Conservation (phyloP, 2,797 vertebrate species). For the Macroramphosus scolopax region DNA sequence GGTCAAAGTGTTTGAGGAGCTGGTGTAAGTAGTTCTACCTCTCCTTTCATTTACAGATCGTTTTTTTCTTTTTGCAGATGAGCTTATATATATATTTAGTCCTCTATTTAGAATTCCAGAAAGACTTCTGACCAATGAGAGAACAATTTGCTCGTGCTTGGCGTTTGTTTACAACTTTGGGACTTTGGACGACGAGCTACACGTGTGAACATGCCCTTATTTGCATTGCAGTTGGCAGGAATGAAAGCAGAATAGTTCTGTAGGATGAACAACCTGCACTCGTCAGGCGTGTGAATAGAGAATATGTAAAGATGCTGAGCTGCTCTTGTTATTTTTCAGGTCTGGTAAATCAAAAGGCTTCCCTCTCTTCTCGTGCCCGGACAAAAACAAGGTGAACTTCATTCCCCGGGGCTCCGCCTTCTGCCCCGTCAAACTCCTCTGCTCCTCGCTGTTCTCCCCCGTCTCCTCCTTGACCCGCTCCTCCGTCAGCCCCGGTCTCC, state of each 20-base stretch:
- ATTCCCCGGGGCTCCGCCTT: conserved; percentile 94
- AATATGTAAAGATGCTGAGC: conserved; percentile 4
- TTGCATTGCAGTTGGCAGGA: conserved; percentile 29
- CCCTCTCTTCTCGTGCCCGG: conserved; percentile 95
- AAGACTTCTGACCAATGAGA: conserved; percentile 1
- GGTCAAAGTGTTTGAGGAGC: conserved; percentile 97
- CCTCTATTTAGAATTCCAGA: too few relatives aligned
- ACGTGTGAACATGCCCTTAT: background rate
- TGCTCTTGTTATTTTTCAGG: too few relatives aligned
- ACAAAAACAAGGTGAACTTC: conserved; percentile 99
- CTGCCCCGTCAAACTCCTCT: conserved; percentile 94
- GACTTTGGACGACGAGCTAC: too few relatives aligned
- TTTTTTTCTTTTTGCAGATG: too few relatives aligned
- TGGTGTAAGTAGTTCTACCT: conserved; percentile 84
- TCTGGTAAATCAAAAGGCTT: conserved; percentile 89
- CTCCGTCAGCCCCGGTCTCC: conserved; percentile 48
- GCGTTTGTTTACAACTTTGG: too few relatives aligned
- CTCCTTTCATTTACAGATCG: too few relatives aligned
- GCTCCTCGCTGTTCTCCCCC: conserved; percentile 82
- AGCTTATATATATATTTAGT: too few relatives aligned
- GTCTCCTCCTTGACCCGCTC: conserved; percentile 68
- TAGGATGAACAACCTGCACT: too few relatives aligned
- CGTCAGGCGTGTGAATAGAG: background rate
- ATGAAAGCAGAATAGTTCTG: conserved; percentile 5
- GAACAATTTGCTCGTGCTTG: background rate